Conservation (phyloP, 2,797 vertebrate genomes). For the Falco naumanni region DNA sequence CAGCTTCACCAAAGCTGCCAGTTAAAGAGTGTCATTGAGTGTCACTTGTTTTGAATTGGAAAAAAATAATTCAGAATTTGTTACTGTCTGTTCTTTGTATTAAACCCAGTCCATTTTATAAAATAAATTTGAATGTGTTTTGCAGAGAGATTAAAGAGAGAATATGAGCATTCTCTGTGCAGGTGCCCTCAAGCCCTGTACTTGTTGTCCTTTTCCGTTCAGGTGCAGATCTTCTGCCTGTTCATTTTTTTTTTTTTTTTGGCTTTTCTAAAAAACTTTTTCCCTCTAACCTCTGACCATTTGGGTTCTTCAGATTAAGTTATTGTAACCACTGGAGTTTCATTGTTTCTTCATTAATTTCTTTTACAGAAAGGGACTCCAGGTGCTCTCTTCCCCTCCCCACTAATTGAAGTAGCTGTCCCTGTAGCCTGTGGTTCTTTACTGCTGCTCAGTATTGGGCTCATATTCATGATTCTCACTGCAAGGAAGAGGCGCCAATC, state of each 20-base stretch:
- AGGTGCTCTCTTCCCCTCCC: slow-evolving; percentile 82
- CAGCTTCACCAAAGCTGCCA: neutral
- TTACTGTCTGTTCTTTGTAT: neutral
- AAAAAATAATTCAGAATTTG: neutral
- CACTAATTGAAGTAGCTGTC: slow-evolving; percentile 89
- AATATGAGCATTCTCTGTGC: neutral
- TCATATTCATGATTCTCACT: slow-evolving; percentile 90
- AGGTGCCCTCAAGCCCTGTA: neutral
- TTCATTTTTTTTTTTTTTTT: neutral
- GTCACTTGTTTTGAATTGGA: neutral
- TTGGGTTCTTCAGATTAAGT: neutral
- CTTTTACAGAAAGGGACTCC: slow-evolving; percentile 85
- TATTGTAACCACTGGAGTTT: slow-evolving; percentile 18
- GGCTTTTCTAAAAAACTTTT: neutral
- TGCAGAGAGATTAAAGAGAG: neutral
- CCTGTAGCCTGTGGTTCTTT: slow-evolving; percentile 89
- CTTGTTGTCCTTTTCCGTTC: neutral
- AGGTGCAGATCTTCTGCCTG: neutral
- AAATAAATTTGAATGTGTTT: neutral
- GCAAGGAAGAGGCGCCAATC: slow-evolving; percentile 95
- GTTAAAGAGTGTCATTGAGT: no score
- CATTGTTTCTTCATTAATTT: slow-evolving; percentile 61
- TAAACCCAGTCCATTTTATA: neutral
- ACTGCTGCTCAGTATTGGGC: slow-evolving; percentile 85
- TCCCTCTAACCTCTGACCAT: neutral